Evolutionary conservation across 1,140 invertebrate genomes (phyloP).

Genomic region (Danaus plexippus): DNA sequence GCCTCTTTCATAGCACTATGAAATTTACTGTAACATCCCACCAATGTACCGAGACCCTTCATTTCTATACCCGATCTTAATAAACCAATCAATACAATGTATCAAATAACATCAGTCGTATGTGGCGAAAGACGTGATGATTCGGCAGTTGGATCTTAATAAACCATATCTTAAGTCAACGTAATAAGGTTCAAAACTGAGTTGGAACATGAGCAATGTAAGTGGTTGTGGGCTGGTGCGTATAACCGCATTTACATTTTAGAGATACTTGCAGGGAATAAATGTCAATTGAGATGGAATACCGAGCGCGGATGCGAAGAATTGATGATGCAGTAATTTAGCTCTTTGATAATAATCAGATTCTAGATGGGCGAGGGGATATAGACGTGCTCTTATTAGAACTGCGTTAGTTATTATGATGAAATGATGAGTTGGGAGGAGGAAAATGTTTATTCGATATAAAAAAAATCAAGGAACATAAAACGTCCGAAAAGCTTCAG

Average conservation of each 20-base stretch:
- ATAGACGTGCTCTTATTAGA: constrained; percentile 27
- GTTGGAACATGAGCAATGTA: constrained; percentile 14
- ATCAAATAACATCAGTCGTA: constrained; percentile 48
- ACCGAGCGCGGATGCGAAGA: constrained; percentile 54
- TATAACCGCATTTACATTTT: constrained; percentile 69
- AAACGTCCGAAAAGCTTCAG: no score
- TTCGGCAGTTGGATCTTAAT: constrained; percentile 23
- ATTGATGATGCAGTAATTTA: constrained; percentile 66
- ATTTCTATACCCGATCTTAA: constrained; percentile 59
- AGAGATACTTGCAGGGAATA: constrained; percentile 63
- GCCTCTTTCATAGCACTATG: constrained; percentile 59
- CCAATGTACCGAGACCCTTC: constrained; percentile 44
- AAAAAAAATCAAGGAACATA: no score
- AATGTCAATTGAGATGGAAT: constrained; percentile 69
- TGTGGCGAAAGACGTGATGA: constrained; percentile 24
- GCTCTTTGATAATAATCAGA: constrained; percentile 55
- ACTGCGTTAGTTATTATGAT: constrained; percentile 21
- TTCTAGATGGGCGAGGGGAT: constrained; percentile 42
- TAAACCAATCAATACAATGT: constrained; percentile 57
- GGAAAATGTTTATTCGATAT: no score
- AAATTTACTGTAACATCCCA: constrained; percentile 44
- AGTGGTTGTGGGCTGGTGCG: constrained; percentile 44
- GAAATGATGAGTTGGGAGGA: constrained; percentile 9
- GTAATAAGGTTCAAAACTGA: constrained; percentile 32
- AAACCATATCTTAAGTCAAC: constrained; percentile 28